Percentiles rank a stretch among this genome's conserved stretches.
These are phyloP conservation scores for Micrasema minimum DNA, from an alignment of 1,140 invertebrate genomes.

Conservation along the genomic window DNA sequence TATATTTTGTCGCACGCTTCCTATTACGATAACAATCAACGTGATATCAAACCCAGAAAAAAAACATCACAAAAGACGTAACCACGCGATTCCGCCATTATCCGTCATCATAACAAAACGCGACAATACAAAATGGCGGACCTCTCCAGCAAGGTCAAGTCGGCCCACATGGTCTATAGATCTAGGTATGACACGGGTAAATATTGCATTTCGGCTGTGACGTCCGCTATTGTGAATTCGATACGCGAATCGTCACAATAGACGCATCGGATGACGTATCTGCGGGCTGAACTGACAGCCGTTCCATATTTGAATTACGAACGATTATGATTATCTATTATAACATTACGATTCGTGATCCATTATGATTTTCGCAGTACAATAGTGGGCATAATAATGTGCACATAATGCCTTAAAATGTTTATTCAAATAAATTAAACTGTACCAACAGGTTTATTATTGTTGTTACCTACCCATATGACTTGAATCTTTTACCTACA, in stretches of 20 bases:
- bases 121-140: constrained; percentile 14
- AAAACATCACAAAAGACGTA: constrained; percentile 18
- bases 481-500: too few relatives aligned
- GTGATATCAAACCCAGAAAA: constrained; percentile 26
- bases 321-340: too few relatives aligned
- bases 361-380: too few relatives aligned
- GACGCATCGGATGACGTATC: constrained; percentile 4
- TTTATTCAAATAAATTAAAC: too few relatives aligned
- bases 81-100: constrained; percentile 25
- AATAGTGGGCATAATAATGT: too few relatives aligned
- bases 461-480: too few relatives aligned
- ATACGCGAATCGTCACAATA: constrained; percentile 25
- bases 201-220: constrained; percentile 10
- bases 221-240: constrained; percentile 17
- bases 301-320: not conserved
- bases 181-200: not conserved
- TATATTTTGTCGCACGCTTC: constrained; percentile 15
- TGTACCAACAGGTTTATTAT: too few relatives aligned
- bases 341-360: too few relatives aligned
- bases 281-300: constrained; percentile 6
- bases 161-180: constrained; percentile 13
- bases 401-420: too few relatives aligned
- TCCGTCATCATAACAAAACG: not conserved
- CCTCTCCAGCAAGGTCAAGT: constrained; percentile 33
- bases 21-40: constrained; percentile 18